Evolutionary conservation across 1,140 invertebrate genomes (phyloP), one percentile per base, ranked within the genome.

Genomic region (Drosophila novamexicana): DNA sequence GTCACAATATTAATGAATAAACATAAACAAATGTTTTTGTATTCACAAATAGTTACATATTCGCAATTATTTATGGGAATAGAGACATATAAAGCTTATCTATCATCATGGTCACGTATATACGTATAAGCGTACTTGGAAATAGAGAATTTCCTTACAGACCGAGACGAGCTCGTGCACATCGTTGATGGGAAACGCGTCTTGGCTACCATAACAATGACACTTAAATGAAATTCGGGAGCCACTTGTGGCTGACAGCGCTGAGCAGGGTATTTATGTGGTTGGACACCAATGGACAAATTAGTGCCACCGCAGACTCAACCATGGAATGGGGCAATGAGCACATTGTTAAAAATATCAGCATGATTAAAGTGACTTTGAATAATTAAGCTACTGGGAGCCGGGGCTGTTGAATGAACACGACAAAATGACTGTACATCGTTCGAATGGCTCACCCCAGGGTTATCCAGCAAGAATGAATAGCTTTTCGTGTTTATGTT

Each of bases 311-410:
- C 59, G 67, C 63, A 75, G 40, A 68, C 39, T 79, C 68, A 75
- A 59, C 44, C 49, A 61, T 59, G 67, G 49, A 50, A 34, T 44
- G 65, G 59, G 59, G 59, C 66, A 75, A 81, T 85, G 82, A 85
- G 72, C 82, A 79, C 82, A 85, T 88, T 82, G 83, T 88, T 85
- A 88, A 85, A 85, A 85, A 85, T 85, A 85, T 85, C 82, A 83
- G 47, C 79, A 79, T 85, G 79, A 85, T 85, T 85, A 85, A 85
- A 85, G 83, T 85, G 82, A 76, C 82, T 85, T 85, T 85, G 82
- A 85, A 88, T 85, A 85, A 85, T 85, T 82, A 85, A 85, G 79
- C 81, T 56, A 67, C 64, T 86, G 81, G 81, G 74, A 85, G 77
- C 62, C 73, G 62, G 44, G 66, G 40, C 54, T 59, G 61, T 37